phyloP scores from a whole-genome alignment of 2,797 vertebrate species.

The Melanotaenia parkinsoni region DNA sequence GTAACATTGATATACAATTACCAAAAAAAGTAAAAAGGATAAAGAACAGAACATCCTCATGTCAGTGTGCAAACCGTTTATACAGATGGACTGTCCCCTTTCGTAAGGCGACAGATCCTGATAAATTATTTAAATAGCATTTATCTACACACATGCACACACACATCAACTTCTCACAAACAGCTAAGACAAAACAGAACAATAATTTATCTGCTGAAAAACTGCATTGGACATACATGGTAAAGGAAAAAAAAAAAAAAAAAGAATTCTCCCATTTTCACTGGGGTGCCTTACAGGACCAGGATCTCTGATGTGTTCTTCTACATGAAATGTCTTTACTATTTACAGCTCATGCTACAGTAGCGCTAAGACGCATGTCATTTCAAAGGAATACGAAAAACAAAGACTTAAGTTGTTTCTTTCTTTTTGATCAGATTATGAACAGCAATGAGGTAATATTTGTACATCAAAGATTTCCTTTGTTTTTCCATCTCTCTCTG shows the following conservation, averaged over 20 bases:
- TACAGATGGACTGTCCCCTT: slow-evolving; percentile 93
- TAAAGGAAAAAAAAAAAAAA: slow-evolving; percentile 73
- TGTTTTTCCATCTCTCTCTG: slow-evolving; percentile 78
- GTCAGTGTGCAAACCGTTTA: slow-evolving; percentile 99
- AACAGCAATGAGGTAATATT: slow-evolving; percentile 99
- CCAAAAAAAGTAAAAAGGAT: slow-evolving; percentile 81
- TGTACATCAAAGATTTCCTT: slow-evolving; percentile 89
- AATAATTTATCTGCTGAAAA: slow-evolving; percentile 95
- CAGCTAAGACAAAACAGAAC: slow-evolving; percentile 86
- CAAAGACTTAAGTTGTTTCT: slow-evolving; percentile 66
- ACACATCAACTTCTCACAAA: slow-evolving; percentile 66
- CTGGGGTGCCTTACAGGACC: slow-evolving; percentile 64
- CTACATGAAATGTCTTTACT: slow-evolving; percentile 83
- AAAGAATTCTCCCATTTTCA: slow-evolving; percentile 79
- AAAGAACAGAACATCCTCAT: slow-evolving; percentile 91
- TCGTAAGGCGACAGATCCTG: slow-evolving; percentile 90
- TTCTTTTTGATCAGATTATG: slow-evolving; percentile 85
- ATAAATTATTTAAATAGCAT: slow-evolving; percentile 99
- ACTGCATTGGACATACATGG: slow-evolving; percentile 88
- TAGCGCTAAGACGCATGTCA: slow-evolving; percentile 87
- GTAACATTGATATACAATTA: slow-evolving; percentile 73
- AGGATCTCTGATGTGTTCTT: slow-evolving; percentile 65
- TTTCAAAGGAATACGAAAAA: slow-evolving; percentile 82
- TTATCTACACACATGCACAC: slow-evolving; percentile 87
- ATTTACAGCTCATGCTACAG: slow-evolving; percentile 97